Evolutionary conservation across 2,113 vertebrate genomes (phyloP).

Genomic region (Sebastes fasciatus): DNA sequence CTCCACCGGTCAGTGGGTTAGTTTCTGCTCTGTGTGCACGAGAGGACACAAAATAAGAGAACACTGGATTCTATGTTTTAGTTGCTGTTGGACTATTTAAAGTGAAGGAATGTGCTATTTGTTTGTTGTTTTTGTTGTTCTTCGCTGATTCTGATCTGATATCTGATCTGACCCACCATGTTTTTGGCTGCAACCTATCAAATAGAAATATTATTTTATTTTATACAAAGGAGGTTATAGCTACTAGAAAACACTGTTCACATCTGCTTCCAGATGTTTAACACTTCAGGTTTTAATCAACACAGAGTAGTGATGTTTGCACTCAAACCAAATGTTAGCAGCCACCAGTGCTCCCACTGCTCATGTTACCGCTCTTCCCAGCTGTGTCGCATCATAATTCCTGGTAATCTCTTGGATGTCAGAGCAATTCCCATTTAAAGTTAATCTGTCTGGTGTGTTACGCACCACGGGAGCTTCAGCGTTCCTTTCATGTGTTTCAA

Average conservation of each 20-base stretch:
- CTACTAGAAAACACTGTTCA: background rate
- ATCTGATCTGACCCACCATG: background rate
- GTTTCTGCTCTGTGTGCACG: background rate
- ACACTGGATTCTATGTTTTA: background rate
- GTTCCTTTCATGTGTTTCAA: conserved; percentile 47
- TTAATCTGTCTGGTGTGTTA: conserved; percentile 59
- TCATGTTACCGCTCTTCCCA: background rate
- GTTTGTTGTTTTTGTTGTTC: background rate
- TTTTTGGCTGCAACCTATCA: background rate
- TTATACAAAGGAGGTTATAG: background rate
- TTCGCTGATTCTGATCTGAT: background rate
- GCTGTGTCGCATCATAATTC: conserved; percentile 35
- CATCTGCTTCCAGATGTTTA: background rate
- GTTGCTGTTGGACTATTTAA: background rate
- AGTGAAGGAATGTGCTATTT: background rate
- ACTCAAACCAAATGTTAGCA: background rate
- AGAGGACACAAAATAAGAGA: background rate
- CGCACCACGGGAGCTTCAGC: conserved; percentile 20
- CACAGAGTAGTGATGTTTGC: conserved; percentile 2
- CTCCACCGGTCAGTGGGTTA: background rate
- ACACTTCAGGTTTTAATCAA: background rate
- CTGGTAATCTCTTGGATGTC: conserved; percentile 51
- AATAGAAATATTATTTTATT: background rate
- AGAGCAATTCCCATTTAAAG: conserved; percentile 51
- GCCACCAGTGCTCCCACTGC: background rate